Percentiles rank a stretch among this genome's conserved stretches.
Conservation (phyloP, 2,113 vertebrate genomes). For the Pleuronectes platessa region DNA sequence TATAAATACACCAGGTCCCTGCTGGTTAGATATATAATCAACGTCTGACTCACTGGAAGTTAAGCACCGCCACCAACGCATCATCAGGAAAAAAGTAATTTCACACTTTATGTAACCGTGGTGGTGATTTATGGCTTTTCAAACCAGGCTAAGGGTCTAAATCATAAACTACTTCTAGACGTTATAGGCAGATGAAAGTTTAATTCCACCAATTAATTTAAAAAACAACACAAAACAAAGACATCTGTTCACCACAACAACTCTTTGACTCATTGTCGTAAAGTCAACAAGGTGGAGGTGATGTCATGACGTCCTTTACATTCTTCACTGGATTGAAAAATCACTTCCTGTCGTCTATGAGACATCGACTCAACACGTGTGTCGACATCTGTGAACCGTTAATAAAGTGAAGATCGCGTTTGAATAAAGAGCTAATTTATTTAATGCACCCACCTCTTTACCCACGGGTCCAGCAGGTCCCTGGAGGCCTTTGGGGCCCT, state of each 20-base stretch:
- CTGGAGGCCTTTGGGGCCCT: constrained; percentile 74
- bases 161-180: not conserved
- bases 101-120: constrained; percentile 27
- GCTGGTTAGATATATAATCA: not conserved
- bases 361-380: constrained; percentile 1
- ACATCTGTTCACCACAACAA: constrained; percentile 30
- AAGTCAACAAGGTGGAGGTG: not conserved
- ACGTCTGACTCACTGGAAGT: constrained; percentile 12
- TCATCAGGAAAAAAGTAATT: constrained; percentile 16
- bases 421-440: not conserved
- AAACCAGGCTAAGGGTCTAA: not conserved
- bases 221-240: constrained; percentile 3
- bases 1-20: not conserved
- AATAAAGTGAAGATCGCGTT: not conserved
- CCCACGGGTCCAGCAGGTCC: constrained; percentile 81
- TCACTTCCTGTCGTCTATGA: constrained; percentile 14
- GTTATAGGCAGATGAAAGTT: not conserved
- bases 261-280: not conserved
- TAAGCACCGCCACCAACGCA: not conserved
- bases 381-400: not conserved
- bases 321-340: constrained; percentile 13
- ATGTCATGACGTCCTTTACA: constrained; percentile 4
- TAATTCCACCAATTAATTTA: not conserved
- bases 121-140: not conserved
- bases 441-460: constrained; percentile 79